These are phyloP conservation scores for Camponotus fellah DNA, from an alignment of 2,888 invertebrate species.

Conservation along the genomic window DNA sequence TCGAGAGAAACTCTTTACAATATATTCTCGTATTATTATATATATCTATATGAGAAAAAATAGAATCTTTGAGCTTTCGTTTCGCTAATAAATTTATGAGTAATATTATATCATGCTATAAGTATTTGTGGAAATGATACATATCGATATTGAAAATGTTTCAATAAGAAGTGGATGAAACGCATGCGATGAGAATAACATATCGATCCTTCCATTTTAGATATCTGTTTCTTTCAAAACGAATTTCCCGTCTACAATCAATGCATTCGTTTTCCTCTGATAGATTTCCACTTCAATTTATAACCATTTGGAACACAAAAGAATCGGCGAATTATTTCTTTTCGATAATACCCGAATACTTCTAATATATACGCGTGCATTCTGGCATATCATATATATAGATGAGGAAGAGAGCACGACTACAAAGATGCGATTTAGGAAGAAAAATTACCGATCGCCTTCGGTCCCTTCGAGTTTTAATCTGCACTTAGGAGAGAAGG, in stretches of 20 bases:
- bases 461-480: conserved; percentile 30
- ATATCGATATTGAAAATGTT: neutral
- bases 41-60: neutral
- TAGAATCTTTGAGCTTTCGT: neutral
- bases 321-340: conserved; percentile 70
- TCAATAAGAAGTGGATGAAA: neutral
- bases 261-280: conserved; percentile 51
- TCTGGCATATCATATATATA: conserved; percentile 30
- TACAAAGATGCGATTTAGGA: conserved; percentile 32
- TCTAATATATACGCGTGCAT: conserved; percentile 35
- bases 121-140: neutral
- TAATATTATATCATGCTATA: neutral
- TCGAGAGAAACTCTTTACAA: neutral
- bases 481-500: conserved; percentile 22
- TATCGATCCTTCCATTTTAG: neutral
- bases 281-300: conserved; percentile 67
- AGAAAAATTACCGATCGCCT: conserved; percentile 29
- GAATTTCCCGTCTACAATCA: conserved; percentile 49
- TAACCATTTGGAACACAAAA: conserved; percentile 68
- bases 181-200: conserved; percentile 6
- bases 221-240: conserved; percentile 2
- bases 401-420: neutral
- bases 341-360: conserved; percentile 28
- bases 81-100: neutral
- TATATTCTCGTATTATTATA: neutral